phyloP scores from a whole-genome alignment of 2,113 vertebrate species.

The rabbit (Oryctolagus cuniculus) region mOryCun1.1 NC_091434.1:127081501-127082000 shows the following conservation, averaged over 20 bases:
- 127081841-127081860: background rate
- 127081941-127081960: background rate
- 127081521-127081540: background rate
- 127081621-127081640: background rate
- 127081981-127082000: background rate
- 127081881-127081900: background rate
- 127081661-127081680: background rate
- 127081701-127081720: too few relatives aligned
- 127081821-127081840: background rate
- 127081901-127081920: background rate
- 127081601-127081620: background rate
- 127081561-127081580: background rate
- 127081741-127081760: background rate
- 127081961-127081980: background rate
- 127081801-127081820: background rate
- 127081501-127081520: background rate
- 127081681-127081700: background rate
- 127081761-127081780: background rate
- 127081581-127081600: background rate
- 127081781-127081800: background rate
- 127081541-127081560: background rate
- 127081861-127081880: background rate
- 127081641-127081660: rapidly evolving
- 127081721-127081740: too few relatives aligned
- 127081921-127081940: background rate